Evolutionary conservation across 2,113 vertebrate genomes (phyloP), one percentile per base, ranked within the genome.

Genomic region (Eulemur rufifrons): DNA sequence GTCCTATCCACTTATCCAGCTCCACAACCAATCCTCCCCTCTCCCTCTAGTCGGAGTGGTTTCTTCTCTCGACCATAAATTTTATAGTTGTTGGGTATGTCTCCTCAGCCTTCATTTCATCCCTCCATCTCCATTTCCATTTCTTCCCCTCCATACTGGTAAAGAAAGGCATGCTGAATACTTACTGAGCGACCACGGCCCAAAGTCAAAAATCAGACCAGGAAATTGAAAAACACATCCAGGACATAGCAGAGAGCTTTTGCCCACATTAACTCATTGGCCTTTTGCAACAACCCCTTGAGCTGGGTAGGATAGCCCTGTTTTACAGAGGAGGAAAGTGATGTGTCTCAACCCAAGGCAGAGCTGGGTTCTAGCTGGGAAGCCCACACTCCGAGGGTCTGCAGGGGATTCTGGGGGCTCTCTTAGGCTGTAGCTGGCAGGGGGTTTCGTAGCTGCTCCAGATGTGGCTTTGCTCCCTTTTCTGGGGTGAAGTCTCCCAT

Each of bases 151-250:
- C 82, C 78, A 45, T 77, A 17, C 66, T 77, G 39, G 23, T 77
- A 82, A 89, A 95, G 76, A 82, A 89, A 94, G 64, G 76, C 37
- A 32, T 45, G 32, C 85, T 54, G 66, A 94, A 39, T 71, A 71
- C 27, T 82, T 82, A 29, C 32, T 25, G 29, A 85, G 47, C 27
- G 18, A 81, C 32, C 76, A 18, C 54, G 14, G 32, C 59, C 45
- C 21, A 81, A 95, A 64, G 64, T 80, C 71, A 64, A 69, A 84
- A 42, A 66, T 86, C 56, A 69, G 86, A 91, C 63, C 34, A 27
- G 45, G 27, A 69, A 95, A 71, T 71, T 61, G 69, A 74, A 96
- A 96, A 95, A 34, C 45, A 59, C 7, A 1, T 86, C 64, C 13
- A 50, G 23, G 61, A 45, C 12, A 1, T 29, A 88, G 81, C 66